Conservation (phyloP, 2,113 vertebrate species). For the Odocoileus hemionus region DNA sequence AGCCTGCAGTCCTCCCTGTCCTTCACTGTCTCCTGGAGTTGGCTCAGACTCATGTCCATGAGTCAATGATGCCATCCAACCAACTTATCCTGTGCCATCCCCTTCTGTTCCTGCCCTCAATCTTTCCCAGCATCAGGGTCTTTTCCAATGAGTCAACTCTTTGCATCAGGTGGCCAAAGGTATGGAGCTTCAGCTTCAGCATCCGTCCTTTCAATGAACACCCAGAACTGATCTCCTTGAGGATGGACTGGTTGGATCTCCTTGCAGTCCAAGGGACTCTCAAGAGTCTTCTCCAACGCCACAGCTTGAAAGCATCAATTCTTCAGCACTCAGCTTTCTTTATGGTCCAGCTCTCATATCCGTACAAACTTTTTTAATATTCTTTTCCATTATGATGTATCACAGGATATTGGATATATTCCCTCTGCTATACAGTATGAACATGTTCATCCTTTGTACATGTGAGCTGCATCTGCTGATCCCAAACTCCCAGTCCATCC, state of each 20-base stretch:
- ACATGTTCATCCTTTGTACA: neutral
- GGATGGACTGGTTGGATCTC: neutral
- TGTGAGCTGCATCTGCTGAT: neutral
- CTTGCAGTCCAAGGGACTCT: neutral
- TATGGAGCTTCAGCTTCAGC: too few species aligned
- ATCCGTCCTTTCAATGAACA: too few species aligned
- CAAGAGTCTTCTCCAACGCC: neutral
- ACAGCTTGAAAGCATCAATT: neutral
- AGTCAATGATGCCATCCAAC: neutral
- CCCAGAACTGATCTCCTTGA: neutral
- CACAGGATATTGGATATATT: neutral
- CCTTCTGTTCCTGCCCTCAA: neutral
- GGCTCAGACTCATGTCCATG: neutral
- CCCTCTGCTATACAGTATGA: neutral
- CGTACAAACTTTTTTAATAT: accelerated
- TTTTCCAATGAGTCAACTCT: neutral
- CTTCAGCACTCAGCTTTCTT: neutral
- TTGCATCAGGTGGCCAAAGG: neutral
- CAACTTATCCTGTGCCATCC: neutral
- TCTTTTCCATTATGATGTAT: neutral
- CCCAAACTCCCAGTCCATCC: neutral
- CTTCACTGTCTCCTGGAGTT: neutral
- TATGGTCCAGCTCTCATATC: neutral
- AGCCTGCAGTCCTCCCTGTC: neutral
- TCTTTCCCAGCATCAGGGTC: neutral